Evolutionary conservation across 2,113 vertebrate genomes (phyloP).

Genomic region (Indicator maculatus): DNA sequence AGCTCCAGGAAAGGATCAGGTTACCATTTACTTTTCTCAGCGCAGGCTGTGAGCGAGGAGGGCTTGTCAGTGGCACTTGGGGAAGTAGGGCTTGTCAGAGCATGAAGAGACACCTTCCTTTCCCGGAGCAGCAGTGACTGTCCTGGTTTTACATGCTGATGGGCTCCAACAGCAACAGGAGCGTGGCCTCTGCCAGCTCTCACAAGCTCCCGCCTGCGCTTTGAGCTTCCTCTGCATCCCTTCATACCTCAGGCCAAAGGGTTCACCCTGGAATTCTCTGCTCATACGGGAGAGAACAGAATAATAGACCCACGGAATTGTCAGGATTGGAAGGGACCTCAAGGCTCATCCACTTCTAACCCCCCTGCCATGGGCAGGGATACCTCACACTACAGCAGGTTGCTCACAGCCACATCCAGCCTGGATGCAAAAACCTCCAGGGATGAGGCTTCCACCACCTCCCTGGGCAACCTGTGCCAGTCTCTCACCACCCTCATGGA

Average conservation of each 20-base stretch:
- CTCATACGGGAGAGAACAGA: neutral
- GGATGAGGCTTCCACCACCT: too few relatives aligned
- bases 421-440: too few relatives aligned
- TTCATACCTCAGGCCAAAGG: neutral
- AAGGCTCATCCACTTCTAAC: too few relatives aligned
- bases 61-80: constrained; percentile 51
- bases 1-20: constrained; percentile 57
- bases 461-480: too few relatives aligned
- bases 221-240: neutral
- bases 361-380: too few relatives aligned
- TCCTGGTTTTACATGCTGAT: constrained; percentile 50
- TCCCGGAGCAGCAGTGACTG: constrained; percentile 8
- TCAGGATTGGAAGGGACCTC: too few relatives aligned
- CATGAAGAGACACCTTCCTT: constrained; percentile 51
- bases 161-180: constrained; percentile 31
- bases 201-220: neutral
- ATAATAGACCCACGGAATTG: too few relatives aligned
- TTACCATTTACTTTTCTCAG: constrained; percentile 61
- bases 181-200: neutral
- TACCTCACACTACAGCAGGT: too few relatives aligned
- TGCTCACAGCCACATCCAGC: too few relatives aligned
- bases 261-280: neutral
- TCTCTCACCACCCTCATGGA: too few relatives aligned
- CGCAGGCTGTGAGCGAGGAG: neutral
- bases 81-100: constrained; percentile 44